Evolutionary conservation across 2,888 invertebrate genomes (phyloP).

Genomic region (Conops quadrifasciatus): DNA sequence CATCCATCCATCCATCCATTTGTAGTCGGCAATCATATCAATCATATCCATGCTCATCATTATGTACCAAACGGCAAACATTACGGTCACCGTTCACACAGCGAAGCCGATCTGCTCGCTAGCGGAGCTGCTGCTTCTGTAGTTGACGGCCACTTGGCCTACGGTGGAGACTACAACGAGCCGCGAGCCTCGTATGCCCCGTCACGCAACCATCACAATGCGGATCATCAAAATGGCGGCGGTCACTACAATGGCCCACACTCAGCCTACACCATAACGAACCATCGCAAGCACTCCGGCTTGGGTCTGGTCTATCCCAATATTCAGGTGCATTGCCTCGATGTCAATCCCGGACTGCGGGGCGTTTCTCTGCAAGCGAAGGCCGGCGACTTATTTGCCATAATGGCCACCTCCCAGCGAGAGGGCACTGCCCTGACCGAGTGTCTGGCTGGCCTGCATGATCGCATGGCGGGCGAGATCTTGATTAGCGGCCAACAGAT

Average conservation of each 20-base stretch:
- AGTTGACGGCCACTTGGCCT: slow-evolving; percentile 48
- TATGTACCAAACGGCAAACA: slow-evolving; percentile 61
- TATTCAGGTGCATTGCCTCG: slow-evolving; percentile 72
- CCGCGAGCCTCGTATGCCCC: slow-evolving; percentile 61
- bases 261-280: slow-evolving; percentile 46
- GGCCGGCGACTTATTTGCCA: slow-evolving; percentile 89
- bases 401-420: slow-evolving; percentile 87
- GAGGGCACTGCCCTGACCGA: slow-evolving; percentile 89
- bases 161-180: slow-evolving; percentile 56
- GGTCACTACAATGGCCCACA: slow-evolving; percentile 36
- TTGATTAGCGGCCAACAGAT: slow-evolving; percentile 88
- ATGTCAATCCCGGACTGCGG: slow-evolving; percentile 79
- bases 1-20: not conserved
- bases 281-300: slow-evolving; percentile 61
- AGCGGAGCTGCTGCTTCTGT: slow-evolving; percentile 63
- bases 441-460: slow-evolving; percentile 79
- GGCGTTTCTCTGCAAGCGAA: slow-evolving; percentile 85
- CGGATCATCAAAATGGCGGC: slow-evolving; percentile 48
- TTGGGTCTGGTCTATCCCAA: slow-evolving; percentile 65
- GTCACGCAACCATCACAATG: slow-evolving; percentile 46
- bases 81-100: slow-evolving; percentile 74
- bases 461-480: slow-evolving; percentile 78
- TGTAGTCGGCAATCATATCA: slow-evolving; percentile 31
- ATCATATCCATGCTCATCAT: slow-evolving; percentile 56
- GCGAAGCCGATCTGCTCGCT: slow-evolving; percentile 85